Percentiles rank a stretch among this genome's conserved stretches.
Conservation (phyloP, 2,888 invertebrate species). For the Apamea crenata region DNA sequence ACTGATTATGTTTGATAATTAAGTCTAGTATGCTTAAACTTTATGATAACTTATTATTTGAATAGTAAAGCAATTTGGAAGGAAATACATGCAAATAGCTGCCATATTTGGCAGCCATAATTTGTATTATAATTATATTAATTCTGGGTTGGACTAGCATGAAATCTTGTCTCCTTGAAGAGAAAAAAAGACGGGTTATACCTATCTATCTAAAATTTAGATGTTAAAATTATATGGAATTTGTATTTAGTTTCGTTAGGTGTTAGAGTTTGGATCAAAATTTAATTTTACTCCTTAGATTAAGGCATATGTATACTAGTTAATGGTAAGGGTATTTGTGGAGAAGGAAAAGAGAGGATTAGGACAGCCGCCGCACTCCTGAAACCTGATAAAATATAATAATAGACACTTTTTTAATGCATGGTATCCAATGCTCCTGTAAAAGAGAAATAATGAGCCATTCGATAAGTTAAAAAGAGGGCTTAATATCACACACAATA, state of each 20-base stretch:
- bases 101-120: constrained; percentile 20
- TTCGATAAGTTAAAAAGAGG: not conserved
- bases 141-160: constrained; percentile 25
- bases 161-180: constrained; percentile 27
- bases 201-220: constrained; percentile 36
- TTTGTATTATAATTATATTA: constrained; percentile 14
- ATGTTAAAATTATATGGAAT: constrained; percentile 35
- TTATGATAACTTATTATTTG: constrained; percentile 46
- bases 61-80: constrained; percentile 18
- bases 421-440: constrained; percentile 21
- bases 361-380: constrained; percentile 69
- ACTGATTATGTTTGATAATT: constrained; percentile 31
- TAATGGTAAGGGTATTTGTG: constrained; percentile 60
- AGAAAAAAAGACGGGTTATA: constrained; percentile 37
- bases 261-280: constrained; percentile 65
- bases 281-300: constrained; percentile 60
- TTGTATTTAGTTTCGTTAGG: constrained; percentile 57
- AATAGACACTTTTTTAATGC: constrained; percentile 44
- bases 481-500: not conserved
- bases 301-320: constrained; percentile 65
- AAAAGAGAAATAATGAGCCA: not conserved
- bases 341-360: constrained; percentile 54
- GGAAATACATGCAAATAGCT: constrained; percentile 2
- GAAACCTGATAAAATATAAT: constrained; percentile 31
- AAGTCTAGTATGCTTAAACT: constrained; percentile 20